These are phyloP conservation scores for Gadus macrocephalus DNA, from an alignment of 2,113 vertebrate genomes.

Conservation along the genomic window DNA sequence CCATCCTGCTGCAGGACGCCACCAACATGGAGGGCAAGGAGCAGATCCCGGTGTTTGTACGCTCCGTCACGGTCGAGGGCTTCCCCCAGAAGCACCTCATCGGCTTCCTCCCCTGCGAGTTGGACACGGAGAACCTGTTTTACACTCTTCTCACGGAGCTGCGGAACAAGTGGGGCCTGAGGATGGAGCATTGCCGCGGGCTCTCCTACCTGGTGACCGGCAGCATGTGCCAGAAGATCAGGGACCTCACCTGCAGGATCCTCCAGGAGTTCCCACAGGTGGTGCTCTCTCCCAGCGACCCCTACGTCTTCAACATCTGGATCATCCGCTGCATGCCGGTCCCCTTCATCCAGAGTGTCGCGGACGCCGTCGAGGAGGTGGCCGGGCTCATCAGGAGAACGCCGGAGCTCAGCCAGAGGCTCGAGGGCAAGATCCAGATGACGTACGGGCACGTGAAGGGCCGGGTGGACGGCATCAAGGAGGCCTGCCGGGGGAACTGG, in stretches of 20 bases:
- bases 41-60: constrained; percentile 84
- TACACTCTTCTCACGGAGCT: constrained; percentile 82
- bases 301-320: constrained; percentile 78
- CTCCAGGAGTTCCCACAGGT: constrained; percentile 75
- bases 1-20: constrained; percentile 85
- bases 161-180: constrained; percentile 90
- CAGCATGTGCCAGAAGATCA: constrained; percentile 71
- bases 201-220: constrained; percentile 71
- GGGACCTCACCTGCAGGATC: constrained; percentile 70
- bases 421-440: constrained; percentile 68
- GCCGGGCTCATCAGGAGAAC: constrained; percentile 65
- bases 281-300: constrained; percentile 73
- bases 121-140: constrained; percentile 80
- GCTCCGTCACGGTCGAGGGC: constrained; percentile 86
- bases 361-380: constrained; percentile 72
- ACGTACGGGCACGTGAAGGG: constrained; percentile 73
- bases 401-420: constrained; percentile 60
- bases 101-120: constrained; percentile 86
- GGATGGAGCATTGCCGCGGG: constrained; percentile 90
- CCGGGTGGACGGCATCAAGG: constrained; percentile 69
- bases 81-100: constrained; percentile 90
- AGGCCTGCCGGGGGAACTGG: constrained; percentile 63
- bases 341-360: constrained; percentile 67
- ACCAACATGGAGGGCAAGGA: constrained; percentile 85
- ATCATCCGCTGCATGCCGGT: constrained; percentile 76